Base-by-base conservation (phyloP, 2,113 vertebrate species). In the Nothocercus nigrocapillus region DNA sequence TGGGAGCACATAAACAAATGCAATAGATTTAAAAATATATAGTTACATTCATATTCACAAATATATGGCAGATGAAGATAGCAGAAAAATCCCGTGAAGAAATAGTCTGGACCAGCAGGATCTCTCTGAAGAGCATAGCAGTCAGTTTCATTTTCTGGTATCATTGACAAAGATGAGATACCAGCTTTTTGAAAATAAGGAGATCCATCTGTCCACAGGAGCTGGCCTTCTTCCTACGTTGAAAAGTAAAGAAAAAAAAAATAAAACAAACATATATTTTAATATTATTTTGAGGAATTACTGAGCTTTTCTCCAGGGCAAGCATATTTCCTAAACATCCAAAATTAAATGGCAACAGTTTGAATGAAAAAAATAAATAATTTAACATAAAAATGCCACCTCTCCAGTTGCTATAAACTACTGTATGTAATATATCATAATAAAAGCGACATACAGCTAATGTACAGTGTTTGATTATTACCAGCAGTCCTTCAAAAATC, bases 1-100 rank as follows among this genome's bases (percentile, higher is more conserved):
- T 0, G 2, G 5, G 11, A 21, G 5, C 62, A 64, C 36, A 73
- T 73, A 67, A 93, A 79, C 63, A 40, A 49, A 67, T 77, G 30
- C 13, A 53, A 63, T 89, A 82, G 4, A 88, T 22, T 40, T 22
- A 58, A 94, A 80, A 90, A 93, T 86, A 79, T 42, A 86, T 95
- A 98, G 84, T 99, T 98, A 99, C 98, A 98, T 92, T 98, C 97
- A 82, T 98, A 98, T 95, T 99, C 98, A 96, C 99, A 99, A 97
- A 99, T 97, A 95, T 98, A 99, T 36, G 98, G 98, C 85, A 99
- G 96, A 12, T 96, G 91, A 76, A 98, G 63, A 83, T 97, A 97
- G 94, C 99, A 99, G 95, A 98, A 98, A 96, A 99, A 98, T 44
- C 98, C 97, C 62, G 97, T 98, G 79, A 99, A 98, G 94, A 98